These are phyloP conservation scores for Ptychochromis oligacanthus DNA, from an alignment of 2,113 vertebrate species.

Conservation along the genomic window DNA sequence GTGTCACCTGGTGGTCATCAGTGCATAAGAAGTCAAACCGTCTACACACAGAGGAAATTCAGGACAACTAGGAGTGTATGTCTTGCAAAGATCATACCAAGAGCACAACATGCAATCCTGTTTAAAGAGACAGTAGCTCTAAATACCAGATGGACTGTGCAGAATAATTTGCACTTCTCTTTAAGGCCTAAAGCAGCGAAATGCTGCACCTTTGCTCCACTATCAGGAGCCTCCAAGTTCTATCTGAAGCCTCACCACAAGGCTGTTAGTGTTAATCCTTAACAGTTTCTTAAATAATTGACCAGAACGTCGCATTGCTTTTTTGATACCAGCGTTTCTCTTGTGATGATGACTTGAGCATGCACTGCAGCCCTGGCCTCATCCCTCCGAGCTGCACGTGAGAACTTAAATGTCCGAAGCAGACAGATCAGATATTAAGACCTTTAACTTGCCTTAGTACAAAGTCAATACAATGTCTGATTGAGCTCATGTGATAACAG, in stretches of 20 bases:
- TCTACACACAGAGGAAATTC: background rate
- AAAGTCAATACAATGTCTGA: background rate
- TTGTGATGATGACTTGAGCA: background rate
- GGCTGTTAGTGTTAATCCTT: background rate
- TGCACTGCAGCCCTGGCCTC: background rate
- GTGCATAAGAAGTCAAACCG: background rate
- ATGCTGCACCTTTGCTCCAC: background rate
- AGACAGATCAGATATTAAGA: background rate
- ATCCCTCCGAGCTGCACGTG: background rate
- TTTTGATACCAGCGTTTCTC: background rate
- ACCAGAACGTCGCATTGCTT: background rate
- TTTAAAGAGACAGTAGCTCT: background rate
- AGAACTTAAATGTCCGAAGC: background rate
- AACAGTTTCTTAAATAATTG: background rate
- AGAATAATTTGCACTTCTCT: background rate
- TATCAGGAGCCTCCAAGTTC: background rate
- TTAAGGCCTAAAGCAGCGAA: background rate
- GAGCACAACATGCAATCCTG: background rate
- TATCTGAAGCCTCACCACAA: background rate
- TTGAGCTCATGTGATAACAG: background rate
- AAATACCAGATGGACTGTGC: background rate
- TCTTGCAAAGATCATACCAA: too few species aligned
- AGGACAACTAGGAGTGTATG: too few species aligned
- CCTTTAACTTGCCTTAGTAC: background rate
- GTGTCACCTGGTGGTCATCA: background rate